These are phyloP conservation scores for Megaustenia siamemsis DNA, from an alignment of 2,888 invertebrate species.

Conservation along the genomic window DNA sequence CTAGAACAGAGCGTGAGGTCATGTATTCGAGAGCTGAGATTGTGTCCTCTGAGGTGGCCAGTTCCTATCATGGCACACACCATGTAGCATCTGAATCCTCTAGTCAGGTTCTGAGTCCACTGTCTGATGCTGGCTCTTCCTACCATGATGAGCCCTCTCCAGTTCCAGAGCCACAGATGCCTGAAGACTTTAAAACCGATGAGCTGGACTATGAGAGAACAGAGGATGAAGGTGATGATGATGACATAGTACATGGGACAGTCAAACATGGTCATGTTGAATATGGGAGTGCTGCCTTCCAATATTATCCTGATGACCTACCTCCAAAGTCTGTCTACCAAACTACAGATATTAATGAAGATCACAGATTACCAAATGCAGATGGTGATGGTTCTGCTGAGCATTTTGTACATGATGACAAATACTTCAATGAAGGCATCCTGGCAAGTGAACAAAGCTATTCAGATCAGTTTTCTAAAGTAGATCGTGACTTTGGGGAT, in stretches of 20 bases:
- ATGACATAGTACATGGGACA: background rate
- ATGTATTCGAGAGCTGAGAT: slow-evolving; percentile 53
- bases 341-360: slow-evolving; percentile 2
- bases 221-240: slow-evolving; percentile 39
- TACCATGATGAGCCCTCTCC: slow-evolving; percentile 62
- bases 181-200: slow-evolving; percentile 57
- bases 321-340: background rate
- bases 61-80: background rate
- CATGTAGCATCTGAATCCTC: slow-evolving; percentile 22
- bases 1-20: slow-evolving; percentile 36
- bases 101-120: slow-evolving; percentile 57
- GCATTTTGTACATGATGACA: background rate
- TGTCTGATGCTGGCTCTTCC: slow-evolving; percentile 57
- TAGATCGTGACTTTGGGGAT: background rate
- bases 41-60: slow-evolving; percentile 14
- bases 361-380: background rate
- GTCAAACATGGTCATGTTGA: background rate
- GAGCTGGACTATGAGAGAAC: slow-evolving; percentile 49
- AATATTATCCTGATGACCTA: background rate
- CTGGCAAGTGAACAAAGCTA: background rate
- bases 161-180: slow-evolving; percentile 63
- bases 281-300: background rate
- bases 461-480: background rate
- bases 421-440: background rate
- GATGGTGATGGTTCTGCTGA: background rate